Conservation (phyloP, 2,113 vertebrate species). For the Campylomormyrus tamandua region DNA sequence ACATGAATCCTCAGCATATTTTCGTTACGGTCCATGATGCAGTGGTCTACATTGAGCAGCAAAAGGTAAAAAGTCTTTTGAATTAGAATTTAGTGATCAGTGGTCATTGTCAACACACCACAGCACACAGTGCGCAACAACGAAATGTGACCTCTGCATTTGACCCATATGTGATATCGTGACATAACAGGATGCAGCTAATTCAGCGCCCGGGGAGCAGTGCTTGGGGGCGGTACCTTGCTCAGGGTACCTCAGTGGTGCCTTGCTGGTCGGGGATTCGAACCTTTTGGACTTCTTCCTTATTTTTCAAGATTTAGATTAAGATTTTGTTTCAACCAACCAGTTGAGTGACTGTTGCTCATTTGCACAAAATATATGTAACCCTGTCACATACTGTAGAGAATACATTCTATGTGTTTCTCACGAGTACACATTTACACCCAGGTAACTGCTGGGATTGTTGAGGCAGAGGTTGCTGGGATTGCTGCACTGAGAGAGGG, state of each 20-base stretch:
- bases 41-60: slow-evolving; percentile 67
- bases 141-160: too few species aligned
- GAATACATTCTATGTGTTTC: neutral
- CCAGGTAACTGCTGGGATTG: too few species aligned
- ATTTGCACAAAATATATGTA: neutral
- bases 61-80: slow-evolving; percentile 49
- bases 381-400: neutral
- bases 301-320: neutral
- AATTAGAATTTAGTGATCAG: neutral
- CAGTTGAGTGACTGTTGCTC: neutral
- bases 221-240: too few species aligned
- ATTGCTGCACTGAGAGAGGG: too few species aligned
- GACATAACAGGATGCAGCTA: too few species aligned
- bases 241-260: too few species aligned
- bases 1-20: slow-evolving; percentile 76
- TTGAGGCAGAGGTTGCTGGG: too few species aligned
- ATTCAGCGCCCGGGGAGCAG: too few species aligned
- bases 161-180: too few species aligned
- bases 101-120: too few species aligned
- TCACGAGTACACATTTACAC: neutral
- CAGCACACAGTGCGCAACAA: too few species aligned
- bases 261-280: too few species aligned
- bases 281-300: neutral
- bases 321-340: neutral
- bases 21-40: slow-evolving; percentile 84